phyloP scores from a whole-genome alignment of 2,797 vertebrate species.

The Chelonia mydas region DNA sequence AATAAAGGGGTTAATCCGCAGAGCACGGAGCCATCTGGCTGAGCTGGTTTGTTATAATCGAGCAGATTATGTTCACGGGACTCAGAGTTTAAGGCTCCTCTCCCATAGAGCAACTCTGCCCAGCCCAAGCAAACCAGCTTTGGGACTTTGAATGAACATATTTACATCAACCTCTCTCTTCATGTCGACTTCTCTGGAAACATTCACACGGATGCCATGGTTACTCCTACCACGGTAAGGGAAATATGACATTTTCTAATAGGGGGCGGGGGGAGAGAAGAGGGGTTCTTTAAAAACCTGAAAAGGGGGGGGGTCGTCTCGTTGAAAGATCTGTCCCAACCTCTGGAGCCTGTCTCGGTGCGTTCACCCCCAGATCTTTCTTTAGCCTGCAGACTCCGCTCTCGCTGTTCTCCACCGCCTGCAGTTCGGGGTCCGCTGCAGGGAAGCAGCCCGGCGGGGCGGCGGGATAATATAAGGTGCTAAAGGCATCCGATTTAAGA shows the following conservation, averaged over 20 bases:
- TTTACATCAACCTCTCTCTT: constrained; percentile 82
- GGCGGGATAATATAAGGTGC: constrained; percentile 14
- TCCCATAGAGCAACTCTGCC: constrained; percentile 79
- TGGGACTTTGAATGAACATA: constrained; percentile 82
- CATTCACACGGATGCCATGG: constrained; percentile 86
- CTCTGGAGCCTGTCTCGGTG: constrained; percentile 20
- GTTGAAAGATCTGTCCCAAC: constrained; percentile 24
- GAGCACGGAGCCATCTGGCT: constrained; percentile 89
- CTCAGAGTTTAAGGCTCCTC: constrained; percentile 84
- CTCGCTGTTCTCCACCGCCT: not conserved
- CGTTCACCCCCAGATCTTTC: not conserved
- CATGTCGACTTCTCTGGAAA: constrained; percentile 86
- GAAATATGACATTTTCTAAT: constrained; percentile 66
- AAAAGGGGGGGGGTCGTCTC: not conserved
- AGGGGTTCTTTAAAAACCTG: constrained; percentile 33
- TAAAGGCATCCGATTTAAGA: constrained; percentile 3
- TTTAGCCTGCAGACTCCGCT: constrained; percentile 13
- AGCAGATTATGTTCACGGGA: constrained; percentile 87
- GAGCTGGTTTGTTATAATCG: constrained; percentile 87
- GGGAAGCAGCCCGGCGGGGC: constrained; percentile 4
- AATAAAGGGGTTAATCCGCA: constrained; percentile 83
- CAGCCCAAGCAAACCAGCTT: constrained; percentile 73
- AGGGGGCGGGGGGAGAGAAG: not conserved
- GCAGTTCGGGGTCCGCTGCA: not conserved
- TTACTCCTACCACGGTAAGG: constrained; percentile 86